Conservation (phyloP, 2,888 invertebrate genomes). For the Clanis bilineata region DNA sequence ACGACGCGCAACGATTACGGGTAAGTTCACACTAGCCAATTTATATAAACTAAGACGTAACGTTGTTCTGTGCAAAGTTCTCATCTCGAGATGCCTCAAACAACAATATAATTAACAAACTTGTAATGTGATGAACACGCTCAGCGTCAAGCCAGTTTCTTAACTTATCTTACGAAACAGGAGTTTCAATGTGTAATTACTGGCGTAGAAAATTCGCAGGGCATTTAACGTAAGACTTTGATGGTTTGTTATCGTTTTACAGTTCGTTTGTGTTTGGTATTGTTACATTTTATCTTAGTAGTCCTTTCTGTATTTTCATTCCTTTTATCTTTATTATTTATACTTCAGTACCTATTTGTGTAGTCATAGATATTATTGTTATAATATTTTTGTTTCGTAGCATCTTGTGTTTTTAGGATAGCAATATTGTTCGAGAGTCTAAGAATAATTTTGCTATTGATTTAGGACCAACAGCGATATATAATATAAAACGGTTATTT, state of each 20-base stretch:
- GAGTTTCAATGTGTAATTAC: slow-evolving; percentile 15
- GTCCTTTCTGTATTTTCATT: not conserved
- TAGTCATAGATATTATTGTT: not conserved
- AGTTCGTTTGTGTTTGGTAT: not conserved
- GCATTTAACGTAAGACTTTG: not conserved
- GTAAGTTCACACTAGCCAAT: slow-evolving; percentile 76
- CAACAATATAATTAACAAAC: slow-evolving; percentile 30
- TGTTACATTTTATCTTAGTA: not conserved
- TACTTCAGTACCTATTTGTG: not conserved
- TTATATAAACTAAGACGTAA: not conserved
- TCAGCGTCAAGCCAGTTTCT: slow-evolving; percentile 24
- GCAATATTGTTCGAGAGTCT: not conserved
- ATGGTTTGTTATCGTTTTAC: not conserved
- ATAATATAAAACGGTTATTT: not conserved
- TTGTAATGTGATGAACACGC: slow-evolving; percentile 29
- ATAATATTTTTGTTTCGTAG: not conserved
- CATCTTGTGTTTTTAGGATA: not conserved
- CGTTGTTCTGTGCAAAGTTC: slow-evolving; percentile 25
- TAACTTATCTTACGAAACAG: slow-evolving; percentile 19
- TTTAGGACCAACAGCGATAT: not conserved
- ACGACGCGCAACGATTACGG: slow-evolving; percentile 93
- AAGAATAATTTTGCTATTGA: not conserved
- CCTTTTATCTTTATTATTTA: not conserved
- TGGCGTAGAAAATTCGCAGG: slow-evolving; percentile 11
- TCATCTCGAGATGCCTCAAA: slow-evolving; percentile 23